phyloP scores from a whole-genome alignment of 2,888 invertebrate genomes.

The Xylocampa areola region DNA sequence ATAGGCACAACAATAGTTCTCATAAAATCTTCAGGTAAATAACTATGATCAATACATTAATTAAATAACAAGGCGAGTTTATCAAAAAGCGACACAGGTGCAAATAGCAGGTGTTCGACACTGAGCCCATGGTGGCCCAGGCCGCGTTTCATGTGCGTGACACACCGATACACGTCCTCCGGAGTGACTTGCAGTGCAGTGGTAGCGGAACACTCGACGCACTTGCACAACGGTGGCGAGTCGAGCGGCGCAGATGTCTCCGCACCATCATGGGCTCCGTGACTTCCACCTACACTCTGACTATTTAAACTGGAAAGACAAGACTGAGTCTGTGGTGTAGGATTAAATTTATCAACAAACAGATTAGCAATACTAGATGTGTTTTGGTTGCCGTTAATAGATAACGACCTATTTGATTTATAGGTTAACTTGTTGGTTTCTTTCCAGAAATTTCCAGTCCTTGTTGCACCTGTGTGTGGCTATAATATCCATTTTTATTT shows the following conservation, averaged over 20 bases:
- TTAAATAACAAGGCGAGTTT: no score
- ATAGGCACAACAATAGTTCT: conserved; percentile 5
- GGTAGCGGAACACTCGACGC: no score
- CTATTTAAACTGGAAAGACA: background rate
- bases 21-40: conserved; percentile 1
- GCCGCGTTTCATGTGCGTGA: conserved; percentile 1
- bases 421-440: conserved; percentile 13
- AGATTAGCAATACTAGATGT: conserved; percentile 7
- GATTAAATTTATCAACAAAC: no score
- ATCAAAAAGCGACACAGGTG: background rate
- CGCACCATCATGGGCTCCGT: no score
- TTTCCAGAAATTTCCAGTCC: conserved; percentile 18
- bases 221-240: background rate
- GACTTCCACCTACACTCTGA: no score
- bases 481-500: conserved; percentile 16
- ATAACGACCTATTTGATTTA: background rate
- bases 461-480: conserved; percentile 8
- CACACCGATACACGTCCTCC: background rate
- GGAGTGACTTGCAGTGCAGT: background rate
- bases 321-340: conserved; percentile 2
- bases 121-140: conserved; percentile 11
- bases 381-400: background rate
- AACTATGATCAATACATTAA: conserved; percentile 14
- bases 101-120: no score
- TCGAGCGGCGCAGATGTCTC: background rate